Evolutionary conservation across 2,113 vertebrate genomes (phyloP).

Genomic region (Turnix velox): DNA sequence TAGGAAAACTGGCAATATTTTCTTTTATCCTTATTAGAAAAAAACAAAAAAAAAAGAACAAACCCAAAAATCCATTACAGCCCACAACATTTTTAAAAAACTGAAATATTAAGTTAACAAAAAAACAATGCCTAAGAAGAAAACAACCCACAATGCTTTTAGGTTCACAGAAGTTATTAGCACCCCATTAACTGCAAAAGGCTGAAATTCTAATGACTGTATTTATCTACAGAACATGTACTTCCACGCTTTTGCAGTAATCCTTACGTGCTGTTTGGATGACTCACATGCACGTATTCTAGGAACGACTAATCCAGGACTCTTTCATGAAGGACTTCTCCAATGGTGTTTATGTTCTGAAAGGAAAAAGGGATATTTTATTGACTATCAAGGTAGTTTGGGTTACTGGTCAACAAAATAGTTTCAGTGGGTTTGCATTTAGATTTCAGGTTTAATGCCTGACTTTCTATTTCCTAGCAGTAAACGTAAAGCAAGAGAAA

Average conservation of each 20-base stretch:
- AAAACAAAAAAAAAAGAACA: not conserved
- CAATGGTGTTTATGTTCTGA: constrained; percentile 62
- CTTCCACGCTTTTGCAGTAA: not conserved
- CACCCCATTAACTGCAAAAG: not conserved
- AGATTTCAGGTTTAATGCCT: not conserved
- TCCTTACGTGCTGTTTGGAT: constrained; percentile 34
- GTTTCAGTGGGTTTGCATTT: not conserved
- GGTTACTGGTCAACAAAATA: not conserved
- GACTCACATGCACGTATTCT: constrained; percentile 57
- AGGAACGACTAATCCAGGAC: constrained; percentile 61
- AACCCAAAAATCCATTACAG: no score
- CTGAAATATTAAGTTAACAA: not conserved
- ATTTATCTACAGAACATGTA: not conserved
- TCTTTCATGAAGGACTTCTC: constrained; percentile 61
- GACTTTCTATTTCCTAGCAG: not conserved
- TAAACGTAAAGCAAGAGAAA: not conserved
- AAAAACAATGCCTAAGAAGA: not conserved
- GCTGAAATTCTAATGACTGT: not conserved
- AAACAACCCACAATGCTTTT: not conserved
- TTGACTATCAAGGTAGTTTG: not conserved
- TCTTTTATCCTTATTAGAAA: not conserved
- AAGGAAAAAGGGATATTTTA: not conserved
- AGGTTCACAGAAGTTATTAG: not conserved
- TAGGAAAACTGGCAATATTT: not conserved
- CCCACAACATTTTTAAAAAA: not conserved